These are phyloP conservation scores for Brachyhypopomus occidentalis DNA, from an alignment of 2,113 vertebrate genomes.

Conservation along the genomic window DNA sequence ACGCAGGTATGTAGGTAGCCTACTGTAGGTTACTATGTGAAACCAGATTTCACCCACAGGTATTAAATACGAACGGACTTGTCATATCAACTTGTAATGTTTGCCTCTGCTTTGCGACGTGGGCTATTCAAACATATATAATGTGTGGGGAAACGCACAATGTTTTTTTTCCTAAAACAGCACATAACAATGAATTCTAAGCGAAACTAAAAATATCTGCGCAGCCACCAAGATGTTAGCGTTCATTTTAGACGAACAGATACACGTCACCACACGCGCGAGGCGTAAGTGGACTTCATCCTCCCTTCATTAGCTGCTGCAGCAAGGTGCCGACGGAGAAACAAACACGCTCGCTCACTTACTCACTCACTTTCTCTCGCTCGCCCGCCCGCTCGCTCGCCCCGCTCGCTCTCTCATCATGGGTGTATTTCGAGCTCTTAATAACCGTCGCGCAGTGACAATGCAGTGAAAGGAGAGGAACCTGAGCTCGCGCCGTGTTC, in stretches of 20 bases:
- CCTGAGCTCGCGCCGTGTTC: constrained; percentile 64
- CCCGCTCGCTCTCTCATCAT: constrained; percentile 17
- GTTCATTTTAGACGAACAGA: not conserved
- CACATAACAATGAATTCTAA: no score
- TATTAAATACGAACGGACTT: no score
- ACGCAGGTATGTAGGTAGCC: no score
- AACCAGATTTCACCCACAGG: no score
- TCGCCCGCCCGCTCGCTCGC: not conserved
- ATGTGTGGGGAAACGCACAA: no score
- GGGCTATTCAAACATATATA: no score
- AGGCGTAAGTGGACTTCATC: not conserved
- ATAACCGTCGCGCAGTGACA: constrained; percentile 56
- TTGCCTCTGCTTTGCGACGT: no score
- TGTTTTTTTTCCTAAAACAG: no score
- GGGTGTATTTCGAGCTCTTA: constrained; percentile 57
- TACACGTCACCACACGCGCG: not conserved
- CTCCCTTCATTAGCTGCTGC: not conserved
- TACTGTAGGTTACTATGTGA: no score
- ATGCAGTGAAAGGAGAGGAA: constrained; percentile 58
- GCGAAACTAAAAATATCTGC: no score
- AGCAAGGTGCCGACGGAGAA: not conserved
- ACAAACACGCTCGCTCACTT: not conserved
- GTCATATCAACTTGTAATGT: no score
- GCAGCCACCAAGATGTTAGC: no score
- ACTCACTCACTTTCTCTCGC: not conserved